phyloP scores from a whole-genome alignment of 2,797 vertebrate genomes.

The Anguilla megastoma region DNA sequence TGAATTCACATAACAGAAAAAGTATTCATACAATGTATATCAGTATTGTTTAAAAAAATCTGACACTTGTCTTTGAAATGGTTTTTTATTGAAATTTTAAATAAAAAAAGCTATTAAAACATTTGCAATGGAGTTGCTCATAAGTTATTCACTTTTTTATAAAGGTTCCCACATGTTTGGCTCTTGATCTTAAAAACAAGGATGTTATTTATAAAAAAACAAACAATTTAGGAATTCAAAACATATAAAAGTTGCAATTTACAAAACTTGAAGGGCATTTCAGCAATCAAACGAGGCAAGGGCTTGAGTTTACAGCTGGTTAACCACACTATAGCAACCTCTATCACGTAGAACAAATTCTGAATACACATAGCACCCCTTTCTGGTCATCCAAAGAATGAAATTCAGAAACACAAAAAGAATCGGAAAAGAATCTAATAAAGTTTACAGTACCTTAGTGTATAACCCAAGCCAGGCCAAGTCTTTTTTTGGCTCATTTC shows the following conservation, averaged over 20 bases:
- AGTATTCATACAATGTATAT: background rate
- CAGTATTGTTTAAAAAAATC: conserved; percentile 3
- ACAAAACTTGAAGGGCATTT: conserved; percentile 2
- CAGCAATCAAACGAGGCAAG: background rate
- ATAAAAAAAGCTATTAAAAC: conserved; percentile 33
- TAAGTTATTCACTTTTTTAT: conserved; percentile 6
- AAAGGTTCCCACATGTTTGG: background rate
- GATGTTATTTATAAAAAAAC: background rate
- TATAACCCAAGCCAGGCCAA: background rate
- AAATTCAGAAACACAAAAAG: background rate
- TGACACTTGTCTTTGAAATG: conserved; percentile 8
- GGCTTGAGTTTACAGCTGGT: background rate
- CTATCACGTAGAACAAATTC: background rate
- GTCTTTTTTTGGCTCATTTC: too few relatives aligned
- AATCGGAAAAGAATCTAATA: background rate
- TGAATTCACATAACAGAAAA: background rate
- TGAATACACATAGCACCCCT: background rate
- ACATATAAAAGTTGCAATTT: background rate
- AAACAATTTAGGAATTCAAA: background rate
- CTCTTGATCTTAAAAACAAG: background rate
- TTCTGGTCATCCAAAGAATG: background rate
- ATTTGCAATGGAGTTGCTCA: background rate
- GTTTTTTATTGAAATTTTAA: conserved; percentile 24
- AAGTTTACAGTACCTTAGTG: background rate
- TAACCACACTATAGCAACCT: background rate